Percentiles rank a stretch among this genome's conserved stretches.
These are phyloP conservation scores for Fistularia tabacaria DNA, from an alignment of 2,797 vertebrate species.

Conservation along the genomic window DNA sequence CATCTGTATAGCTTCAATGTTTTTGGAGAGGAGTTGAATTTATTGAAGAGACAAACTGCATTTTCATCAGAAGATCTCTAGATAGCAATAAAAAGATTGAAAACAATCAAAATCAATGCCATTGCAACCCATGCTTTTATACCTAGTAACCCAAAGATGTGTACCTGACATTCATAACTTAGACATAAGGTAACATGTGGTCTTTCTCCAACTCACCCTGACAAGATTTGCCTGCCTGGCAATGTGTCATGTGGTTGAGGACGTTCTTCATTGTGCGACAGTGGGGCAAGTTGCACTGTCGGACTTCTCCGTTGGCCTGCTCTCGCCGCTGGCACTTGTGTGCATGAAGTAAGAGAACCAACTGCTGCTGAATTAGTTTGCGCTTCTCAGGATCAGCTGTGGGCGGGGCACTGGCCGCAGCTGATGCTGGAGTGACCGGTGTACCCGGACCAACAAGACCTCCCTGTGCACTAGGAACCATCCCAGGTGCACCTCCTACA, in stretches of 20 bases:
- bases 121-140: no score
- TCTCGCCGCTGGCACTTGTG: conserved; percentile 97
- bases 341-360: conserved; percentile 92
- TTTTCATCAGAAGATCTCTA: no score
- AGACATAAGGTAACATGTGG: no score
- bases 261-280: conserved; percentile 99
- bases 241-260: conserved; percentile 98
- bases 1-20: no score
- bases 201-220: conserved; percentile 80
- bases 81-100: no score
- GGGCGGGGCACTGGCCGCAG: conserved; percentile 87
- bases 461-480: conserved; percentile 73
- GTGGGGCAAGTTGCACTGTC: conserved; percentile 94
- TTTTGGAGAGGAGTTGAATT: no score
- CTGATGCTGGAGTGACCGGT: conserved; percentile 80
- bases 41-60: no score
- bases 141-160: no score
- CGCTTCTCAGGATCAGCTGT: conserved; percentile 97
- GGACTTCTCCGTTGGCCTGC: conserved; percentile 92
- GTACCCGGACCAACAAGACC: conserved; percentile 70
- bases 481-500: conserved; percentile 62
- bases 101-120: no score
- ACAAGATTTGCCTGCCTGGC: conserved; percentile 97
- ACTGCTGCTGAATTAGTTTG: conserved; percentile 97
- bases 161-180: no score